These are phyloP conservation scores for Lepidurus apus DNA, from an alignment of 1,140 invertebrate genomes.

Conservation along the genomic window DNA sequence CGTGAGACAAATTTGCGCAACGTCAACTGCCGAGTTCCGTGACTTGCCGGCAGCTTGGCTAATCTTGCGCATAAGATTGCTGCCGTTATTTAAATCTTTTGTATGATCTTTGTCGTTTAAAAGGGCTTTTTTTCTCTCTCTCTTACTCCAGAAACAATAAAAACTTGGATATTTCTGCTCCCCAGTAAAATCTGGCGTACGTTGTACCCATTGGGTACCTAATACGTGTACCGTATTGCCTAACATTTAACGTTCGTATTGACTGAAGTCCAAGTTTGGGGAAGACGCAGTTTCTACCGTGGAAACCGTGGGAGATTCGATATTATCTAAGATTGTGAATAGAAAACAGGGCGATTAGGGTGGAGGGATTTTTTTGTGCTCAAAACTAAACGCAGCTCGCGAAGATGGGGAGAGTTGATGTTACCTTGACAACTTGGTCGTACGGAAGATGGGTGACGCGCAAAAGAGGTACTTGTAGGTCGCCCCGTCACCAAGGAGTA, in stretches of 20 bases:
- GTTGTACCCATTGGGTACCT: not conserved
- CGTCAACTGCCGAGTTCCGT: slow-evolving; percentile 7
- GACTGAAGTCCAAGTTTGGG: no score
- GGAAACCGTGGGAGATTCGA: not conserved
- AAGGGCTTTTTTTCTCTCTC: not conserved
- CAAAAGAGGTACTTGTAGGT: not conserved
- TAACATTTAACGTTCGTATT: no score
- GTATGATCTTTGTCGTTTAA: not conserved
- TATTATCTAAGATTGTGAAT: not conserved
- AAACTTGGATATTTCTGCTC: not conserved
- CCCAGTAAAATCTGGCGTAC: not conserved
- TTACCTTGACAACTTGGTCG: slow-evolving; percentile 12
- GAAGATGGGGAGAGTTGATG: not conserved
- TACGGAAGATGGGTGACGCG: not conserved
- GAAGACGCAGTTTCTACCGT: not conserved
- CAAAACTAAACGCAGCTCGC: not conserved
- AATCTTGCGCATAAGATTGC: not conserved
- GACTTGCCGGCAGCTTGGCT: not conserved
- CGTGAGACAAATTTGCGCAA: slow-evolving; percentile 12
- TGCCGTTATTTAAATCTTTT: slow-evolving; percentile 5
- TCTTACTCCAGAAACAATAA: not conserved
- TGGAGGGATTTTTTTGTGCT: not conserved
- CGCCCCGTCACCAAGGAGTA: slow-evolving; percentile 11
- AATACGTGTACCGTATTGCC: not conserved
- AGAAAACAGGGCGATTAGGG: not conserved